Conservation (phyloP, 2,113 vertebrate genomes). For the Tamias sibiricus region DNA sequence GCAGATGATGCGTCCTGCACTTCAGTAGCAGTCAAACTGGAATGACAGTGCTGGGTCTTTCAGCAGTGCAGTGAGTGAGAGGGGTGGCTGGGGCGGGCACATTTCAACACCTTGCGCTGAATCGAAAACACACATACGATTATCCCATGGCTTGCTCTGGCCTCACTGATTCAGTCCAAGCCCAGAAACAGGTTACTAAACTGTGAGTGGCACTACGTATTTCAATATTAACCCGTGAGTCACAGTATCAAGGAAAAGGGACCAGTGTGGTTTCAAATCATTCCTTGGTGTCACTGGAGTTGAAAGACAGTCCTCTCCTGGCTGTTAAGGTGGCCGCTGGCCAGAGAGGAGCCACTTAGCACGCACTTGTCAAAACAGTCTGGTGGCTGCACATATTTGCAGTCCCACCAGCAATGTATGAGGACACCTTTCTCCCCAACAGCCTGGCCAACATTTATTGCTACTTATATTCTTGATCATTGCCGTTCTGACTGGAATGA, state of each 20-base stretch:
- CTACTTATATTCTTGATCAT: too few relatives aligned
- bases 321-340: constrained; percentile 32
- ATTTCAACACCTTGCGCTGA: background rate
- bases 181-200: constrained; percentile 74
- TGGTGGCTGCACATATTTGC: too few relatives aligned
- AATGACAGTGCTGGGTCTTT: background rate
- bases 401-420: too few relatives aligned
- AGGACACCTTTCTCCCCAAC: too few relatives aligned
- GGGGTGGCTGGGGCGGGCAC: background rate
- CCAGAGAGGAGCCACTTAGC: background rate
- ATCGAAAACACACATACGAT: constrained; percentile 47
- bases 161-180: constrained; percentile 70
- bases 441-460: too few relatives aligned
- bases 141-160: constrained; percentile 45
- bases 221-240: constrained; percentile 73
- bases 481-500: too few relatives aligned
- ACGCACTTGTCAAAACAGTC: background rate
- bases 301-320: constrained; percentile 35
- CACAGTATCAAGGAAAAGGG: constrained; percentile 69
- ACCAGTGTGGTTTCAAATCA: constrained; percentile 59
- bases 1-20: background rate
- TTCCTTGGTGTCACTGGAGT: constrained; percentile 66
- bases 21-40: constrained; percentile 18
- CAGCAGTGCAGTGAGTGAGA: background rate
- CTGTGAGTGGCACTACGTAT: constrained; percentile 69